Evolutionary conservation across 2,888 invertebrate species (phyloP).

Genomic region (Drosophila birchii): DNA sequence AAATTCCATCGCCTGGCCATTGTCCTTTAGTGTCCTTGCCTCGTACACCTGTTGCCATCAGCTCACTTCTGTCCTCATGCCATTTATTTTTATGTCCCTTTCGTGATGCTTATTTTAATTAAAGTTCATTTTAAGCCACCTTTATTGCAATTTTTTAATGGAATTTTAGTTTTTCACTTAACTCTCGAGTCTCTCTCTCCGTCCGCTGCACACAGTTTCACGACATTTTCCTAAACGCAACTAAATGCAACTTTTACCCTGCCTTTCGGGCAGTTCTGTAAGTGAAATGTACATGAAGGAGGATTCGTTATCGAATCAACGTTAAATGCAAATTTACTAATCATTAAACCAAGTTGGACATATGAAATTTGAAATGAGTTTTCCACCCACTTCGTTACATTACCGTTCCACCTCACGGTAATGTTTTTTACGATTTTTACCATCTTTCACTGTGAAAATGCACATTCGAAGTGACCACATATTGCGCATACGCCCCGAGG

Average conservation of each 20-base stretch:
- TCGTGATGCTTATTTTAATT: constrained; percentile 50
- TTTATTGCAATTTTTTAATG: constrained; percentile 30
- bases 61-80: constrained; percentile 15
- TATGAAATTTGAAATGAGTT: constrained; percentile 81
- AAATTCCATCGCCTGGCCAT: constrained; percentile 24
- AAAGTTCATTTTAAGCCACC: constrained; percentile 33
- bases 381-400: constrained; percentile 30
- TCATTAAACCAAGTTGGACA: constrained; percentile 70
- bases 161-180: constrained; percentile 42
- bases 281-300: constrained; percentile 34
- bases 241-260: constrained; percentile 25
- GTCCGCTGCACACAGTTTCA: constrained; percentile 40
- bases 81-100: constrained; percentile 55
- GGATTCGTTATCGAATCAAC: constrained; percentile 1
- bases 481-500: constrained; percentile 47
- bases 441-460: constrained; percentile 82
- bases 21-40: constrained; percentile 56
- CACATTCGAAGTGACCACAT: constrained; percentile 79
- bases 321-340: constrained; percentile 60
- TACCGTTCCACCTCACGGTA: constrained; percentile 9
- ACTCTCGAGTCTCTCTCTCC: constrained; percentile 17
- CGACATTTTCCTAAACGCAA: constrained; percentile 34
- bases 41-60: constrained; percentile 63
- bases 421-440: constrained; percentile 82
- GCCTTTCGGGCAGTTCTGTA: constrained; percentile 36